These are phyloP conservation scores for Yponomeuta malinellus DNA, from an alignment of 2,888 invertebrate genomes.

Conservation along the genomic window DNA sequence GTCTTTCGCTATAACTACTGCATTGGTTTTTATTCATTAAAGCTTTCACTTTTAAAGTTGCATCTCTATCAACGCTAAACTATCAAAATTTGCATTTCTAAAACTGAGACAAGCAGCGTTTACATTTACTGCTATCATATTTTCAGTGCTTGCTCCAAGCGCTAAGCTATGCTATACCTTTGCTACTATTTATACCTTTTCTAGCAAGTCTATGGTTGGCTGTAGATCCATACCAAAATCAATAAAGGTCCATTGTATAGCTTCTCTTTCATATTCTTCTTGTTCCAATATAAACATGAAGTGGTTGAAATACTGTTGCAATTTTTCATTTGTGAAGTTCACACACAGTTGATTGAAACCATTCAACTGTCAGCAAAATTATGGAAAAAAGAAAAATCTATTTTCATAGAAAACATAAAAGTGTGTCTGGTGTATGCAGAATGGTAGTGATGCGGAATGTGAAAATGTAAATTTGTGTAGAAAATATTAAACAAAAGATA, in stretches of 20 bases:
- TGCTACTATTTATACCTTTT: constrained; percentile 82
- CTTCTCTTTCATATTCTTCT: constrained; percentile 95
- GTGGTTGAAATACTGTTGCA: constrained; percentile 97
- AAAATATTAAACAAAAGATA: constrained; percentile 30
- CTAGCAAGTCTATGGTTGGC: constrained; percentile 91
- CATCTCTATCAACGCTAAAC: background rate
- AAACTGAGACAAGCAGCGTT: background rate
- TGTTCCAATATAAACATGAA: constrained; percentile 97
- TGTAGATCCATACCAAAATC: constrained; percentile 97
- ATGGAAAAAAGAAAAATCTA: constrained; percentile 45
- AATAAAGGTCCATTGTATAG: constrained; percentile 93
- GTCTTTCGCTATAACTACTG: background rate
- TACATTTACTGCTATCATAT: constrained; percentile 8
- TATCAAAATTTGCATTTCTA: background rate
- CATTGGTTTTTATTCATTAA: background rate
- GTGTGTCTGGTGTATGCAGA: constrained; percentile 25
- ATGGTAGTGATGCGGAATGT: background rate
- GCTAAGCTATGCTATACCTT: constrained; percentile 16
- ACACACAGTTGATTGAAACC: constrained; percentile 97
- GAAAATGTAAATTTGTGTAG: constrained; percentile 24
- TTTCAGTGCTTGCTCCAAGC: background rate
- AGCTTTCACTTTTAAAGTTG: background rate
- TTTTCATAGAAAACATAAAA: constrained; percentile 28
- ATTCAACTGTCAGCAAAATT: constrained; percentile 81
- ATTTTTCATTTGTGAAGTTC: constrained; percentile 96